Evolutionary conservation across 1,140 invertebrate species (phyloP).

Genomic region (Aphidius ervi): DNA sequence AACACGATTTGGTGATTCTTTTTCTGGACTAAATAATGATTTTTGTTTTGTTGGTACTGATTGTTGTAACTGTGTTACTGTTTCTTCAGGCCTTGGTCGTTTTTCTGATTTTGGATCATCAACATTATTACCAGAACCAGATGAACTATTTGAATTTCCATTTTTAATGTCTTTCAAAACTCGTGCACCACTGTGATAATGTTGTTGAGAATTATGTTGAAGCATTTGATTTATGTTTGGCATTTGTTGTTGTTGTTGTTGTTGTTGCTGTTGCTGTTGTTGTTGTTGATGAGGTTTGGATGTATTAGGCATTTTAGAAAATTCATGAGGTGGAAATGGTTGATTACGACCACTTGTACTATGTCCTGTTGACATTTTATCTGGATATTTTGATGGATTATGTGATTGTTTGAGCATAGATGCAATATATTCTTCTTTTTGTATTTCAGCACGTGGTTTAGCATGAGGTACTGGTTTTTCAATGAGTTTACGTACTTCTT

Average conservation of each 20-base stretch:
- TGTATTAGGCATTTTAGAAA: neutral
- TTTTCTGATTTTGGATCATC: slow-evolving; percentile 36
- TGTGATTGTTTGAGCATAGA: slow-evolving; percentile 40
- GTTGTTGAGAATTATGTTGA: slow-evolving; percentile 25
- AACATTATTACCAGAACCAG: slow-evolving; percentile 27
- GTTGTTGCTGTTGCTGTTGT: slow-evolving; percentile 7
- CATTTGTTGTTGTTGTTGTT: slow-evolving; percentile 29
- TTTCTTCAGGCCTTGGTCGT: slow-evolving; percentile 27
- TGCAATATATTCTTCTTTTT: slow-evolving; percentile 38
- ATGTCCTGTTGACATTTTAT: slow-evolving; percentile 5
- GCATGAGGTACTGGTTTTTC: slow-evolving; percentile 40
- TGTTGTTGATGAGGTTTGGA: neutral
- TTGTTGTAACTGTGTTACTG: slow-evolving; percentile 25
- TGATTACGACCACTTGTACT: slow-evolving; percentile 6
- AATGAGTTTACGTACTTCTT: slow-evolving; percentile 46
- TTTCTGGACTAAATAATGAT: slow-evolving; percentile 56
- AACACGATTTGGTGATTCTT: slow-evolving; percentile 34
- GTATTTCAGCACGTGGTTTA: slow-evolving; percentile 30
- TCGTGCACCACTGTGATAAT: slow-evolving; percentile 19
- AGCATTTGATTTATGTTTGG: neutral
- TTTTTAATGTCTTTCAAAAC: slow-evolving; percentile 42
- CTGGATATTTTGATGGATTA: slow-evolving; percentile 36
- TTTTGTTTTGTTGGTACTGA: slow-evolving; percentile 31
- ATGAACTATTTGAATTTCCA: slow-evolving; percentile 30
- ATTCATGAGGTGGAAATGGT: slow-evolving; percentile 6